Evolutionary conservation across 1,140 invertebrate genomes (phyloP), one percentile per base, ranked within the genome.

Genomic region (Lordiphosa clarofinis): DNA sequence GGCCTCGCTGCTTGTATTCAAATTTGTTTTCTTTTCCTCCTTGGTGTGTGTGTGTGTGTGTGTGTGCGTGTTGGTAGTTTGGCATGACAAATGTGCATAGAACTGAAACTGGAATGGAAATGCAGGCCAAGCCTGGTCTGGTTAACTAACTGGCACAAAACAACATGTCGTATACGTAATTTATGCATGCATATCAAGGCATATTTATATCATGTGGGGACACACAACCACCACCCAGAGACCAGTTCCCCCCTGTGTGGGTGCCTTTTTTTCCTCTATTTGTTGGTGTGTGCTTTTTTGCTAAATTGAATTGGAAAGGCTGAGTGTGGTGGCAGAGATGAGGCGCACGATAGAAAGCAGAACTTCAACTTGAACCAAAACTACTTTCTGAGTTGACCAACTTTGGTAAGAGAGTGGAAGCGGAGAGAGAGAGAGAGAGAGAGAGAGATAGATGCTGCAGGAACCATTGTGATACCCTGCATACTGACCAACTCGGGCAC

Each of bases 381-480:
- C 76, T 76, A 82, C 76, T 82, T 82, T 82, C 76, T 62, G 72
- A 82, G 68, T 76, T 82, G 76, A 84, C 76, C 76, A 82, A 82
- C 76, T 82, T 84, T 68, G 61, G 33, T 12, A 15, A 43, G 42
- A 50, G 5, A 28, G 4, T 28, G 1, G 24, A 28, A 4, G 0
- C 2, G 4, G 15, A 15, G 15, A 15, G 15, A 15, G 15, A 15
- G 15, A 15, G 15, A 7, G 31, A 2, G 10, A 24, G 11, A 13
- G 15, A 60, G 21, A 24, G 8, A 21, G 15, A 60, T 15, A 35
- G 12, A 21, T 8, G 31, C 19, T 24, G 28, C 21, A 44, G 6
- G 21, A 44, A 4, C 24, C 0, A 12, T 8, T 31, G 2, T 31
- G 7, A 31, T 31, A 31, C 28, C 28, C 28, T 24, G 21, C 21